Conservation (phyloP, 1,140 invertebrate species). For the Metopolophium dirhodum region DNA sequence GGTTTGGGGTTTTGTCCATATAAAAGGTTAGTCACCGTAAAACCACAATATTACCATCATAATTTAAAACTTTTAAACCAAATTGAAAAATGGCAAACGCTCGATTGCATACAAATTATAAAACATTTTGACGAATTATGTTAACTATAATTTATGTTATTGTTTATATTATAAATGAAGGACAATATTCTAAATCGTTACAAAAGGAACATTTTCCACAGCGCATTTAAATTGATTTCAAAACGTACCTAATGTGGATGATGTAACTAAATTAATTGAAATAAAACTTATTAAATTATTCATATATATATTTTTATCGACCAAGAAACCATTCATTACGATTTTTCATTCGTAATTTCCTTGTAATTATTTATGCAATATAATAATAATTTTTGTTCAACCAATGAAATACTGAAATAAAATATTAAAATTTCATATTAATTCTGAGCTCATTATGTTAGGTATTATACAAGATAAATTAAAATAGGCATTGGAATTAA, state of each 20-base stretch:
- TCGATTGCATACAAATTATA: not conserved
- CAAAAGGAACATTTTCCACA: not conserved
- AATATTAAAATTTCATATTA: not conserved
- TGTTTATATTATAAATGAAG: not conserved
- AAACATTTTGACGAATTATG: not conserved
- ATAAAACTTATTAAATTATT: not conserved
- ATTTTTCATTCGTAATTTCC: not conserved
- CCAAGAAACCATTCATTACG: not conserved
- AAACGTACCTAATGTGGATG: too few relatives aligned
- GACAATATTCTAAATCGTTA: not conserved
- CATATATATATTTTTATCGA: not conserved
- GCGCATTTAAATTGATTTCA: too few relatives aligned
- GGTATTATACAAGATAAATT: not conserved
- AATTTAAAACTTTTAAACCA: not conserved
- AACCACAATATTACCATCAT: not conserved
- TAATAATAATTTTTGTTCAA: not conserved
- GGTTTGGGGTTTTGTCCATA: not conserved
- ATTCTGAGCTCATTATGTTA: not conserved
- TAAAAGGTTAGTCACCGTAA: not conserved
- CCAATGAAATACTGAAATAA: not conserved
- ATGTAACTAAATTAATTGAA: too few relatives aligned
- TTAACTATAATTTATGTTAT: not conserved
- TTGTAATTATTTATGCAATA: not conserved
- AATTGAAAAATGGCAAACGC: not conserved
- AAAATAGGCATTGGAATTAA: not conserved